Conservation (phyloP, 2,113 vertebrate species). For the Toxostoma redivivum region DNA sequence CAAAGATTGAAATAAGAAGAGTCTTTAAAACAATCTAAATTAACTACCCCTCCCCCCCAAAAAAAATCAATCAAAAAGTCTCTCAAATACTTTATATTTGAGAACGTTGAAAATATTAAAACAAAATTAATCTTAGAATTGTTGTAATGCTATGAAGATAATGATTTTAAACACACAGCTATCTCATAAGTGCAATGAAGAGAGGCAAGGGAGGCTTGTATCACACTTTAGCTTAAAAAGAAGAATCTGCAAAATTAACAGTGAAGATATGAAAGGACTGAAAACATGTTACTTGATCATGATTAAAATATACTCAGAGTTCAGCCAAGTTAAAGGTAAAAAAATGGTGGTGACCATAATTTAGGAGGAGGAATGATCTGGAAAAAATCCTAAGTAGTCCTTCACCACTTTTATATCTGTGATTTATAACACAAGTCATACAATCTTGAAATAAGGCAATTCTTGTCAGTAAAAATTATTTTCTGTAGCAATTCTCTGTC, state of each 20-base stretch:
- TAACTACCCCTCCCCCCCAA: fast-evolving
- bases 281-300: not conserved
- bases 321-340: not conserved
- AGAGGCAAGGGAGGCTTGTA: not conserved
- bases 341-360: not conserved
- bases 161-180: not conserved
- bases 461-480: not conserved
- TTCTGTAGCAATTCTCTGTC: not conserved
- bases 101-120: not conserved
- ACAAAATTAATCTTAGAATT: not conserved
- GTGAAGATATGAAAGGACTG: not conserved
- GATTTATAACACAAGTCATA: not conserved
- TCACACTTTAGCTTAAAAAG: not conserved
- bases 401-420: not conserved
- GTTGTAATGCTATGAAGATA: not conserved
- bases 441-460: not conserved
- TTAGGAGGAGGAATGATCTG: not conserved
- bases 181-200: not conserved
- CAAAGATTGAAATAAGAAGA: not conserved
- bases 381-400: not conserved
- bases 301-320: not conserved
- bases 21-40: not conserved
- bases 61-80: not conserved
- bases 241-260: not conserved
- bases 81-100: not conserved